Evolutionary conservation across 2,113 vertebrate species (phyloP), one percentile per base, ranked within the genome.

Genomic region (Strigops habroptila): DNA sequence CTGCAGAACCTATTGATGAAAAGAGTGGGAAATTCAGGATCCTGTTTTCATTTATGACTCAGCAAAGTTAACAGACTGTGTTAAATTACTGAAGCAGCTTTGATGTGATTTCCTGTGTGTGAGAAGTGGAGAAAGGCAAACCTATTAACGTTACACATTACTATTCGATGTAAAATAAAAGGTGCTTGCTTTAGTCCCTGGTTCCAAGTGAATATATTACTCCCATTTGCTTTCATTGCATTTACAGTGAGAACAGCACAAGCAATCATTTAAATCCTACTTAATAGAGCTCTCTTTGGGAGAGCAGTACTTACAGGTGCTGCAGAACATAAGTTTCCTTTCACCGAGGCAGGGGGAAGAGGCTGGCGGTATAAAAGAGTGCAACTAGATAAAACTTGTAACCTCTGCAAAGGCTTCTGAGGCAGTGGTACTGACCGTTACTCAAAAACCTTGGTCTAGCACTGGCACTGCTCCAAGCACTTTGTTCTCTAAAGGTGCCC

Each of bases 51-150:
- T 76, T 84, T 94, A 35, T 95, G 93, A 90, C 82, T 95, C 90
- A 88, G 95, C 94, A 93, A 63, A 95, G 91, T 86, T 80, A 89
- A 39, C 76, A 85, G 88, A 49, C 85, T 93, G 73, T 88, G 94
- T 71, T 88, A 91, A 94, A 96, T 97, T 84, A 93, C 91, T 27
- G 10, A 59, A 63, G 91, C 75, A 55, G 91, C 95, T 93, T 93
- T 89, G 87, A 95, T 96, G 93, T 71, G 83, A 90, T 89, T 96
- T 96, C 93, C 88, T 91, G 75, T 53, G 46, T 82, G 41, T 71
- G 84, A 81, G 75, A 59, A 82, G 76, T 7, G 11, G 69, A 55
- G 91, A 77, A 84, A 94, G 76, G 77, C 88, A 71, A 85, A 46
- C 55, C 67, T 69, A 28, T 82, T 83, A 41, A 39, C 4, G 2